Base-by-base conservation (phyloP, 2,113 vertebrate genomes). In the Myotis davidii region DNA sequence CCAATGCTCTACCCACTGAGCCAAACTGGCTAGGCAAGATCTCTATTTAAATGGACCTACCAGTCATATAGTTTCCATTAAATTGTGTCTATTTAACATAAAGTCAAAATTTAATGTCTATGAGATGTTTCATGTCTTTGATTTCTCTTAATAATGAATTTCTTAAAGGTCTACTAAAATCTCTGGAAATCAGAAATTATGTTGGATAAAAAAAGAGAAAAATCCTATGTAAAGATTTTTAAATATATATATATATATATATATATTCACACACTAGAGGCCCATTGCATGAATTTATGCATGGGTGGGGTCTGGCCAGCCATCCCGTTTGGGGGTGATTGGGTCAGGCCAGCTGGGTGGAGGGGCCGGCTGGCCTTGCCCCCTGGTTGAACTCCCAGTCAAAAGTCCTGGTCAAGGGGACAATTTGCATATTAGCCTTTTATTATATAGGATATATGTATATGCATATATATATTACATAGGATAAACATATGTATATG, bases 151-250 rank as follows among this genome's bases (percentile, higher is more conserved):
- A 12, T 39, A 74, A 70, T 76, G 20, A 54, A 2, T 27, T 90
- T 85, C 25, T 89, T 91, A 94, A 97, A 59, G 65, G 5, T 37
- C 37, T 77, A 50, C 77, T 25, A 78, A 78, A 69, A 91, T 88
- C 23, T 97, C 77, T 91, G 34, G 48, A 94, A 96, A 90, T 94
- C 32, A 70, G 67, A 92, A 93, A 92, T 81, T 83, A 32, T 81
- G 9, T 48, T 94, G 52, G 21, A 73, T 17, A 34, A 76, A 67
- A 61, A 77, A 67, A 61, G 73, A 86, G 70, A 29, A 29, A 86
- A 91, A 83, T 42, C 50, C 29, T 61, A 5, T 95, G 91, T 81
- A 90, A 91, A 87, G 32, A 95, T 79, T 95, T 91, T 81, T 45
- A 91, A 39, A 39, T 42, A 42, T 39, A 39, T 39, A 39, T 39